Evolutionary conservation across 2,888 invertebrate genomes (phyloP).

Genomic region (Zhengitettix transpicula): DNA sequence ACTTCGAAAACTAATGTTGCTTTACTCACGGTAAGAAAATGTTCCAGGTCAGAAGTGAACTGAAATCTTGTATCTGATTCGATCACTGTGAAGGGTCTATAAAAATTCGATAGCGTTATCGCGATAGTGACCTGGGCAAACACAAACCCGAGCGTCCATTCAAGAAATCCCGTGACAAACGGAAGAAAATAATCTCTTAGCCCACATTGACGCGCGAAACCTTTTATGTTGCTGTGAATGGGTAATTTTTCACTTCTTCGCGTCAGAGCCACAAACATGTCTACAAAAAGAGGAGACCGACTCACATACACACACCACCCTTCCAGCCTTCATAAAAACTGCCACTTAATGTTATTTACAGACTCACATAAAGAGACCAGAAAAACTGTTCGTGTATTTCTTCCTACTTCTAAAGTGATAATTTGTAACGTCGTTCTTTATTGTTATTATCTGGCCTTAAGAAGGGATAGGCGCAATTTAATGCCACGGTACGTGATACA

Average conservation of each 20-base stretch:
- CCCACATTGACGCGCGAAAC: neutral
- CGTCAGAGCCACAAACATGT: neutral
- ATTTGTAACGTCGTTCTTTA: neutral
- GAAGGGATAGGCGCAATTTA: neutral
- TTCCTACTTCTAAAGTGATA: neutral
- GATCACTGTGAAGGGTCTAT: too few relatives aligned
- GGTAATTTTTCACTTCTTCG: neutral
- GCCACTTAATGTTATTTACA: neutral
- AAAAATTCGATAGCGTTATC: too few relatives aligned
- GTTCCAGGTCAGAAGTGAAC: too few relatives aligned
- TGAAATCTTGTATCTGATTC: too few relatives aligned
- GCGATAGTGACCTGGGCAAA: too few relatives aligned
- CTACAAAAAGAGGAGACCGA: too few relatives aligned
- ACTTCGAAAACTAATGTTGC: too few relatives aligned
- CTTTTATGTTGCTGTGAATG: neutral
- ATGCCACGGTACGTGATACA: neutral
- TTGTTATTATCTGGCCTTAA: neutral
- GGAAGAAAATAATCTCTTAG: too few relatives aligned
- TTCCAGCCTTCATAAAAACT: neutral
- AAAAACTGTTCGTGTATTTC: neutral
- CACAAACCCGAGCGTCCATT: too few relatives aligned
- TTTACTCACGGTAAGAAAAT: too few relatives aligned
- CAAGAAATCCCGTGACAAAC: too few relatives aligned
- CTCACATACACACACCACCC: neutral
- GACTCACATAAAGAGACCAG: neutral